Evolutionary conservation across 2,113 vertebrate genomes (phyloP), one percentile per base, ranked within the genome.

Genomic region (Sapajus apella): DNA sequence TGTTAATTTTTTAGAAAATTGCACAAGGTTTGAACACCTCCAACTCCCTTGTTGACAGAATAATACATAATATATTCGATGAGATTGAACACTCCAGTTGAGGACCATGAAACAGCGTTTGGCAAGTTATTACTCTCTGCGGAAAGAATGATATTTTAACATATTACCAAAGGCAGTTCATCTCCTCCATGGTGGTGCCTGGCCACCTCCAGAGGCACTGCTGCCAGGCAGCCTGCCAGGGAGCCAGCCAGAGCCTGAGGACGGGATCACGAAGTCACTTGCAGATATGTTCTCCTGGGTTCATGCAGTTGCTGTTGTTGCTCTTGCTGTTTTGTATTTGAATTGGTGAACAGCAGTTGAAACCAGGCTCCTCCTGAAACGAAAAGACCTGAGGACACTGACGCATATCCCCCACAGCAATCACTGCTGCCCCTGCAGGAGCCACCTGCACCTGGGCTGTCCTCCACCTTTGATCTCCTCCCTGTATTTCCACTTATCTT

Each of bases 371-470:
- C 13, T 64, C 2, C 52, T 52, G 21, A 90, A 40, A 43, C 35
- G 35, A 3, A 37, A 11, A 11, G 23, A 13, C 52, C 13, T 25
- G 14, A 14, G 1, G 3, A 17, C 47, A 6, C 61, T 35, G 68
- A 2, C 9, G 18, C 3, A 14, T 6, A 4, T 3, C 18, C 18
- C 8, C 23, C 6, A 0, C 25, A 16, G 35, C 1, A 8, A 21
- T 9, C 14, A 20, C 0, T 16, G 25, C 32, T 30, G n/a, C 4
- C 35, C 9, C 23, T 58, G 37, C 35, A 30, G 55, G 27, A 87
- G 37, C 45, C 64, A 16, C 35, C 5, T 25, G 30, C 7, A 9
- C 9, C 20, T 18, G 6, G 23, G 30, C 13, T 37, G 11, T 92
- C 37, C 32, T 56, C 77, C 3, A 0, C 66, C 68, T 32, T 47